phyloP scores from a whole-genome alignment of 2,888 invertebrate species.

The Poecilus cupreus region DNA sequence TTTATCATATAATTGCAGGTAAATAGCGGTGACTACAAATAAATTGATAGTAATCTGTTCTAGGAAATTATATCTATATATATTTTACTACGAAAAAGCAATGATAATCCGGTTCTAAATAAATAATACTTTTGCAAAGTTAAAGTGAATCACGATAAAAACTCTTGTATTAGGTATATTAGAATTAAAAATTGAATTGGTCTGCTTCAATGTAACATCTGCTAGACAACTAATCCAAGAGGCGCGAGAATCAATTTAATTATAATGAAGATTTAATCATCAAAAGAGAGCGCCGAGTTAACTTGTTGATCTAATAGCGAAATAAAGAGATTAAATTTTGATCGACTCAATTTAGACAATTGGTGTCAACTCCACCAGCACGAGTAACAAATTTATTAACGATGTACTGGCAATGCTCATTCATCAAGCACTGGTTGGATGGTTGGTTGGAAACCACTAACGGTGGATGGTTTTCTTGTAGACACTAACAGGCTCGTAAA shows the following conservation, averaged over 20 bases:
- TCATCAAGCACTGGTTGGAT: not conserved
- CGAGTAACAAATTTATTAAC: not conserved
- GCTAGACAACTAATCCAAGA: constrained; percentile 2
- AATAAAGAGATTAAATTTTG: constrained; percentile 16
- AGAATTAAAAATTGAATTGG: not conserved
- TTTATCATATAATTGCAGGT: not conserved
- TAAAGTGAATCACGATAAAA: too few species aligned
- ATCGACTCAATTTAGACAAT: constrained; percentile 18
- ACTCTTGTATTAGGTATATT: not conserved
- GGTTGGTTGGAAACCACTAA: not conserved
- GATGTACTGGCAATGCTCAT: not conserved
- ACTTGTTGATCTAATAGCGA: not conserved
- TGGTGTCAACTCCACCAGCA: not conserved
- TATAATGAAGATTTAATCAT: constrained; percentile 27
- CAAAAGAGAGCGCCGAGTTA: not conserved
- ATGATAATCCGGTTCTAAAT: not conserved
- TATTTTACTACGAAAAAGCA: not conserved
- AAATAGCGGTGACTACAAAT: not conserved
- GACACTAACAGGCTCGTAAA: constrained; percentile 40
- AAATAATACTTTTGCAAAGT: too few species aligned
- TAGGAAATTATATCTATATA: not conserved
- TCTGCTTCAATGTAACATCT: not conserved
- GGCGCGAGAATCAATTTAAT: constrained; percentile 18
- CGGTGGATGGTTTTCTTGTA: constrained; percentile 26
- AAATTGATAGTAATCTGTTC: not conserved